These are phyloP conservation scores for Pyxicephalus adspersus DNA, from an alignment of 2,113 vertebrate species.

Conservation along the genomic window DNA sequence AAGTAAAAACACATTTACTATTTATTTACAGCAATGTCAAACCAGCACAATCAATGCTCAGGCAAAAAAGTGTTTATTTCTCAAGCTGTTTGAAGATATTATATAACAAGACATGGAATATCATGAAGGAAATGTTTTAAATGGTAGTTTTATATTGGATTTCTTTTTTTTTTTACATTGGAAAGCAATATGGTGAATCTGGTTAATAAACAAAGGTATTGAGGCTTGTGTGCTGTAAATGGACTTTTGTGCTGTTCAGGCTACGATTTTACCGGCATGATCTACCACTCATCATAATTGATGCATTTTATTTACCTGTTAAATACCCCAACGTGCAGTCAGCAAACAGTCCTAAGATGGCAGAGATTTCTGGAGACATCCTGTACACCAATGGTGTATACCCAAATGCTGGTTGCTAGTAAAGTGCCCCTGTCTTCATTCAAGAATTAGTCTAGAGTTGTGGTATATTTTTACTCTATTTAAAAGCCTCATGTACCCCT, in stretches of 20 bases:
- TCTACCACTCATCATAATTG: not conserved
- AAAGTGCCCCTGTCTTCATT: too few species aligned
- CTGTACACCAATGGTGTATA: too few species aligned
- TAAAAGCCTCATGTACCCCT: too few species aligned
- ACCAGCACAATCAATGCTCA: constrained; percentile 29
- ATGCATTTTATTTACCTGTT: constrained; percentile 14
- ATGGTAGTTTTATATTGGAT: constrained; percentile 27
- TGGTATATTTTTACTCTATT: too few species aligned
- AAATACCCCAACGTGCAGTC: too few species aligned
- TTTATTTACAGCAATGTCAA: constrained; percentile 44
- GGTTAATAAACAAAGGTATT: constrained; percentile 37
- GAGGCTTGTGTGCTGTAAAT: not conserved
- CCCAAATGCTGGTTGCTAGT: too few species aligned
- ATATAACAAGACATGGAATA: constrained; percentile 27
- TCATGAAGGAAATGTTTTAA: not conserved
- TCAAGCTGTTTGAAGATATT: constrained; percentile 22
- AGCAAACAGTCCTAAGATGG: too few species aligned
- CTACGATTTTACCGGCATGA: constrained; percentile 4
- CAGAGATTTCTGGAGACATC: too few species aligned
- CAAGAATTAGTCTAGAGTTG: too few species aligned
- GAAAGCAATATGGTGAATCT: constrained; percentile 21
- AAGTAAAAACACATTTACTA: constrained; percentile 30
- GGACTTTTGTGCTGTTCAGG: not conserved
- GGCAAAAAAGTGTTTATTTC: constrained; percentile 7
- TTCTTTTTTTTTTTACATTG: constrained; percentile 2